Evolutionary conservation across 2,888 invertebrate genomes (phyloP).

Genomic region (Trachelus troglodyta): DNA sequence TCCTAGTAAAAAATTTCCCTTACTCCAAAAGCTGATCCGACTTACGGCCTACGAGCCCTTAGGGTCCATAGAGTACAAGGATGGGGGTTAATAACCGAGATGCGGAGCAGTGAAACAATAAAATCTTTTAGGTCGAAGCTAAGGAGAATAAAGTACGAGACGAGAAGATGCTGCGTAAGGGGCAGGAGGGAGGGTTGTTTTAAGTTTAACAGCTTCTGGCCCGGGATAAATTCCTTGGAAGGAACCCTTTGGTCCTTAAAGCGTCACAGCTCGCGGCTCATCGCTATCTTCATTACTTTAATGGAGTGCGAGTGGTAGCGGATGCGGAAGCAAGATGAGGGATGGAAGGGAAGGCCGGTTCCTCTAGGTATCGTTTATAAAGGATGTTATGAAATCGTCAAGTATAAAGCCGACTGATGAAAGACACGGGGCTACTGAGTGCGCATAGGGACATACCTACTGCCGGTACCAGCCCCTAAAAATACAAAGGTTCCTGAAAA

Average conservation of each 20-base stretch:
- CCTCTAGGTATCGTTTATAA: constrained; percentile 34
- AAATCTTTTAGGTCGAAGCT: constrained; percentile 29
- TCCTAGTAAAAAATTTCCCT: constrained; percentile 16
- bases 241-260: constrained; percentile 51
- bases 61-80: constrained; percentile 16
- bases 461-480: no score
- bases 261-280: constrained; percentile 23
- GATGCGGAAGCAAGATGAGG: constrained; percentile 22
- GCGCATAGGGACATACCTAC: constrained; percentile 24
- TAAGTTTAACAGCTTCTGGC: constrained; percentile 54
- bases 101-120: constrained; percentile 30
- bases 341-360: constrained; percentile 17
- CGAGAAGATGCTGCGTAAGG: constrained; percentile 24
- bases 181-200: constrained; percentile 48
- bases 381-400: constrained; percentile 54
- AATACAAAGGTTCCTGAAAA: not conserved
- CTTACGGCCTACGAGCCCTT: constrained; percentile 22
- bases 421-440: constrained; percentile 20
- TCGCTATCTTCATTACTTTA: constrained; percentile 64
- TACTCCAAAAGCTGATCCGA: constrained; percentile 27
- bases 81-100: constrained; percentile 23
- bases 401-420: constrained; percentile 45
- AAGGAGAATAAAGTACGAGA: constrained; percentile 27
- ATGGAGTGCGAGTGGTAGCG: constrained; percentile 54
- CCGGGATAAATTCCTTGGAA: constrained; percentile 60